Conservation (phyloP, 2,113 vertebrate genomes). For the Chlorocebus sabaeus region DNA sequence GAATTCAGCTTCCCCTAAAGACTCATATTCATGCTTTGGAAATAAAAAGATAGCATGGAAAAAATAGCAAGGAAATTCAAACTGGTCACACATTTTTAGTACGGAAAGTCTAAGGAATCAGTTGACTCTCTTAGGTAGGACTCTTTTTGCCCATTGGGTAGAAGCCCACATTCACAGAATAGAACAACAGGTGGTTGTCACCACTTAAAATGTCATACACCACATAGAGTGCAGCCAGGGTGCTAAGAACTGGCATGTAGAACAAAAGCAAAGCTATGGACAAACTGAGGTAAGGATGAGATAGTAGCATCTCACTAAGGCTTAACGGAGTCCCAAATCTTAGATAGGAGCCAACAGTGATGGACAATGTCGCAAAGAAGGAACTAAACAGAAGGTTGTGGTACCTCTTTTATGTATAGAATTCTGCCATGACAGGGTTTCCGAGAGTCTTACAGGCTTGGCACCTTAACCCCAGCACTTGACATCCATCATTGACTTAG, state of each 20-base stretch:
- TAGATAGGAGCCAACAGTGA: background rate
- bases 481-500: background rate
- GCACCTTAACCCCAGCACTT: background rate
- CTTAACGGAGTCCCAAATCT: background rate
- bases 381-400: background rate
- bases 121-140: background rate
- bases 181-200: background rate
- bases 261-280: background rate
- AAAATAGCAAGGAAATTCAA: background rate
- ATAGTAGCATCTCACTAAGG: background rate
- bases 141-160: no score
- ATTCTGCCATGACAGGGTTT: background rate
- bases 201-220: background rate
- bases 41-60: background rate
- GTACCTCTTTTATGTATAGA: accelerated
- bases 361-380: background rate
- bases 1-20: background rate
- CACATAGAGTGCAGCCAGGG: background rate
- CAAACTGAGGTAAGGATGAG: background rate
- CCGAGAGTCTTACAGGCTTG: background rate
- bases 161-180: no score
- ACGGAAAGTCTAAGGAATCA: background rate
- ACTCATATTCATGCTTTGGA: background rate
- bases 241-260: background rate
- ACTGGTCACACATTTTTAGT: background rate